A percentile compares a stretch with the other conserved stretches of the same genome.
These are phyloP conservation scores for Melinaea marsaeus DNA, from an alignment of 2,888 invertebrate species.

Conservation along the genomic window DNA sequence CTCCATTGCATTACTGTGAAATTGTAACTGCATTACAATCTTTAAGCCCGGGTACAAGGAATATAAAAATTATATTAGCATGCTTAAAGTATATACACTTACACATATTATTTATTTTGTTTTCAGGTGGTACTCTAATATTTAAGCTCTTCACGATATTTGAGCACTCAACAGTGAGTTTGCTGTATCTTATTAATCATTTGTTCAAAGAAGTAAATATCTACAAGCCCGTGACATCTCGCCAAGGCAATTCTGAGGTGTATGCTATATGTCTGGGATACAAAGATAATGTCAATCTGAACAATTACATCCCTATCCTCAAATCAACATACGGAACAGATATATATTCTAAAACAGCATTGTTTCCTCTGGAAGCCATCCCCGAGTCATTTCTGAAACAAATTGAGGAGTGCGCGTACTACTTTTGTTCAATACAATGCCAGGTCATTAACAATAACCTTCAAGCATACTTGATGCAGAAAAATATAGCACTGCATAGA, in stretches of 20 bases:
- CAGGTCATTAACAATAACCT: slow-evolving; percentile 83
- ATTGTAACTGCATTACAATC: slow-evolving; percentile 85
- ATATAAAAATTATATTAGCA: not conserved
- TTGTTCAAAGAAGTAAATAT: slow-evolving; percentile 84
- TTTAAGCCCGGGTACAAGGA: slow-evolving; percentile 74
- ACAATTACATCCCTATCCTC: slow-evolving; percentile 64
- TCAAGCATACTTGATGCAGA: slow-evolving; percentile 76
- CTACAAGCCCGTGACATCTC: slow-evolving; percentile 95
- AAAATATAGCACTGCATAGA: slow-evolving; percentile 54
- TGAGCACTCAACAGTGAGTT: slow-evolving; percentile 87
- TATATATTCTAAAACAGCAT: slow-evolving; percentile 52
- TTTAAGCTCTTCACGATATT: slow-evolving; percentile 95
- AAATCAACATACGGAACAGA: slow-evolving; percentile 66
- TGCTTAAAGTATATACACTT: not conserved
- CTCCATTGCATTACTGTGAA: slow-evolving; percentile 90
- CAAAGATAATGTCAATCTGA: slow-evolving; percentile 64
- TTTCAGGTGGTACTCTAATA: slow-evolving; percentile 85
- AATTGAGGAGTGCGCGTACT: slow-evolving; percentile 79
- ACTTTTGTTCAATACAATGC: slow-evolving; percentile 83
- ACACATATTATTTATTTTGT: slow-evolving; percentile 18
- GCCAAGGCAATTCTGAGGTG: slow-evolving; percentile 95
- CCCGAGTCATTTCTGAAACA: slow-evolving; percentile 81
- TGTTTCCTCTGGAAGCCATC: slow-evolving; percentile 80
- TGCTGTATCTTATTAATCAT: slow-evolving; percentile 88
- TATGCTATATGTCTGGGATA: slow-evolving; percentile 87